These are phyloP conservation scores for Amphilophus citrinellus DNA, from an alignment of 2,113 vertebrate species.

Conservation along the genomic window DNA sequence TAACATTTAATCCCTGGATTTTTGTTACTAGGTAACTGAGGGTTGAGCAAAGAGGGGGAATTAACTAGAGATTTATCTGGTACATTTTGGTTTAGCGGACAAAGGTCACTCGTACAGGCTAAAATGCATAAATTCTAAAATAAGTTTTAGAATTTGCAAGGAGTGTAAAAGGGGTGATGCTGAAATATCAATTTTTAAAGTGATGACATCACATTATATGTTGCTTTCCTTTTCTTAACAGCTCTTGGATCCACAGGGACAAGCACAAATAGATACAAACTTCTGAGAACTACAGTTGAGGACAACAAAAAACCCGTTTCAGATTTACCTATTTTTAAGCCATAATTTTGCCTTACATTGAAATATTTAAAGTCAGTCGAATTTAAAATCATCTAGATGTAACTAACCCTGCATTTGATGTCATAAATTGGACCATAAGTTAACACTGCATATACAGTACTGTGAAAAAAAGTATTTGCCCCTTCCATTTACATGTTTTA, in stretches of 20 bases:
- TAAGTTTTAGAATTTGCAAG: not conserved
- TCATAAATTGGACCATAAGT: no score
- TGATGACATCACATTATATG: not conserved
- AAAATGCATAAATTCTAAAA: not conserved
- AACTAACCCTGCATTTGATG: no score
- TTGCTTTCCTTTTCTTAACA: not conserved
- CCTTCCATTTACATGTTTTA: not conserved
- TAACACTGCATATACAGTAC: not conserved
- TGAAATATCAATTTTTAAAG: not conserved
- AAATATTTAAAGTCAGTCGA: not conserved
- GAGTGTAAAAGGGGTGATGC: not conserved
- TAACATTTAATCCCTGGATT: conserved; percentile 62
- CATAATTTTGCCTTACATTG: not conserved
- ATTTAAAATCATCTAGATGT: not conserved
- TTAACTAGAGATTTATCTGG: conserved; percentile 23
- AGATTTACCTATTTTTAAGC: not conserved
- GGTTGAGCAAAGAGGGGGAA: conserved; percentile 25
- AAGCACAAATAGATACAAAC: not conserved
- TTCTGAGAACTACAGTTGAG: not conserved
- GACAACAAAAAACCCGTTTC: not conserved
- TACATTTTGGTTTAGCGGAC: not conserved
- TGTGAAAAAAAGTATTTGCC: not conserved
- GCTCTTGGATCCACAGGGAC: not conserved
- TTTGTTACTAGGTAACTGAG: conserved; percentile 67
- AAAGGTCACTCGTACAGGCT: not conserved